Base-by-base conservation (phyloP, 2,888 invertebrate genomes). In the Diarsia rubi region DNA sequence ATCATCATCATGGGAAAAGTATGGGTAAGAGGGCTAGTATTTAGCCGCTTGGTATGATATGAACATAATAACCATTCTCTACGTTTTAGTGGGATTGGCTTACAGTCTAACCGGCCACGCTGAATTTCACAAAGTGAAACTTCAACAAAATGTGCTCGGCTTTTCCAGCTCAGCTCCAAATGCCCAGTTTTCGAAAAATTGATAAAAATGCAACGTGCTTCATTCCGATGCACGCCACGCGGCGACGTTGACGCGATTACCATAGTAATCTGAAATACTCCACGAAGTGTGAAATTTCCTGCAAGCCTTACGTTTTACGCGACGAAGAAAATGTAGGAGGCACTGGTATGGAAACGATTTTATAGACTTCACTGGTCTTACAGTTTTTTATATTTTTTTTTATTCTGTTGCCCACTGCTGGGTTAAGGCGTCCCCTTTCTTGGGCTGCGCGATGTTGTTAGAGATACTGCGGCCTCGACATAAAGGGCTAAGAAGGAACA, bases 241-340 rank as follows among this genome's bases (percentile, higher is more conserved):
- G 0, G 21, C 42, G 19, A 52, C 62, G 78, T 44, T 66, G 69
- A 83, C 57, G 59, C 31, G 47, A 79, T 83, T 83, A 83, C 60
- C 83, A 83, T 83, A 73, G 73, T 83, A 83, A 85, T 83, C 72
- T 83, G 52, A 49, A 71, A 69, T 73, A 52, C 64, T 83, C 31
- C 27, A 54, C 31, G 62, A 44, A 75, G 59, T 64, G 52, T 54
- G 54, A 79, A 79, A 83, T 60, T 57, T 71, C 69, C 64, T 65
- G 79, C 63, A 62, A 24, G 72, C 66, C 78, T 49, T 70, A 27
- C 69, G 54, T 78, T 78, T 62, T 42, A 63, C 57, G 42, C 11
- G 31, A n/a, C 27, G 19, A n/a, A 37, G 70, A 70, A 78, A 65
- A 81, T 63, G 19, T 57, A 8, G 57, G 37, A 31, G 27, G 45